These are phyloP conservation scores for Pristionchus mayeri DNA, from an alignment of 2,888 invertebrate species.

Conservation along the genomic window DNA sequence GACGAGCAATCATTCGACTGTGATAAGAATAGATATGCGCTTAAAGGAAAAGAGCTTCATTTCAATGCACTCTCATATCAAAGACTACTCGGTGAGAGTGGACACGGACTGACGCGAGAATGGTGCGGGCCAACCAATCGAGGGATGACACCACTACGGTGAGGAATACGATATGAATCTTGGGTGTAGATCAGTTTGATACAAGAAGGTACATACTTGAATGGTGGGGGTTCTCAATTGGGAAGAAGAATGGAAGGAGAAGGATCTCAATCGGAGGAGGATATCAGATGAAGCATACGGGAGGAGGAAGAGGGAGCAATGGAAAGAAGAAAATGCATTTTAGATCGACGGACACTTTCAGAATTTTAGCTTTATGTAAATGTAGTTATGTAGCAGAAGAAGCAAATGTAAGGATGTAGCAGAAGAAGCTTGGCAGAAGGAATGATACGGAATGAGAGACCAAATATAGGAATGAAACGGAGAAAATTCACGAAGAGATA, in stretches of 20 bases:
- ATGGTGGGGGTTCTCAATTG: neutral
- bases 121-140: neutral
- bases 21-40: conserved; percentile 38
- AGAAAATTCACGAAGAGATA: neutral
- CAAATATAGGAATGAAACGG: conserved; percentile 1
- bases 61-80: conserved; percentile 21
- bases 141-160: neutral
- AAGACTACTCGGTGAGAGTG: neutral
- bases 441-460: too few species aligned
- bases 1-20: conserved; percentile 33
- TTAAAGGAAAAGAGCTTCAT: conserved; percentile 42
- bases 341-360: too few species aligned
- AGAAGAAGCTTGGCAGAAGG: too few species aligned
- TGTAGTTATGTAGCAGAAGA: too few species aligned
- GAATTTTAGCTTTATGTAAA: too few species aligned
- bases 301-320: neutral
- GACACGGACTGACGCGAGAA: conserved; percentile 26
- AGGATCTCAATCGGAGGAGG: neutral
- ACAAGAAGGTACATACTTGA: neutral
- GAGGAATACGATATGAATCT: conserved; percentile 16
- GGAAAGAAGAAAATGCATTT: too few species aligned
- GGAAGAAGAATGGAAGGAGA: neutral
- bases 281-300: conserved; percentile 3
- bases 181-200: neutral
- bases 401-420: too few species aligned